Percentiles rank a stretch among this genome's conserved stretches.
Conservation (phyloP, 2,113 vertebrate species). For the Pao palembangensis region DNA sequence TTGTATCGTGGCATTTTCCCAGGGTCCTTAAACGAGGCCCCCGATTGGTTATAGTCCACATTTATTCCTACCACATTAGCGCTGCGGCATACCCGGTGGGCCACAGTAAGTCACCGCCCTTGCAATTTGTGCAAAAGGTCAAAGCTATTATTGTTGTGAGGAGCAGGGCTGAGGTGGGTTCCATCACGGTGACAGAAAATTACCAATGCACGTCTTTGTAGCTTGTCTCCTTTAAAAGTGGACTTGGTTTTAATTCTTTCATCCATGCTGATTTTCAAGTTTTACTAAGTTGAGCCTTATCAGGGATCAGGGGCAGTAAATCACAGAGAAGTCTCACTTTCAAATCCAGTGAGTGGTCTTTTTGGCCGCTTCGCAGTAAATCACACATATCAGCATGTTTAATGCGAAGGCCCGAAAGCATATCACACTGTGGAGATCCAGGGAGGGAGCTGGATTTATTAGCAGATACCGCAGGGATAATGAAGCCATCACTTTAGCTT, state of each 20-base stretch:
- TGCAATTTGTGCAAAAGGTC: conserved; percentile 68
- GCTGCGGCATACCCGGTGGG: conserved; percentile 41
- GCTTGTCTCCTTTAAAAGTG: conserved; percentile 27
- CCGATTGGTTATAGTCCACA: conserved; percentile 43
- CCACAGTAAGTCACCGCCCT: conserved; percentile 55
- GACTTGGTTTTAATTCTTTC: too few species aligned
- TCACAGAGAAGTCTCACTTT: too few species aligned
- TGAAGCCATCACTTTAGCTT: conserved; percentile 32
- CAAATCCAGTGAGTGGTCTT: neutral
- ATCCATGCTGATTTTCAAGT: too few species aligned
- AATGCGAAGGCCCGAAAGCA: conserved; percentile 5
- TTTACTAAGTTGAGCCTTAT: too few species aligned
- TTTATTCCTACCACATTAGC: conserved; percentile 60
- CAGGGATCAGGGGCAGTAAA: too few species aligned
- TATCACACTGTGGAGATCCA: neutral
- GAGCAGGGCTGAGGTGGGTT: conserved; percentile 29
- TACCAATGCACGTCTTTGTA: conserved; percentile 32
- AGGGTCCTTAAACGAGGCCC: conserved; percentile 36
- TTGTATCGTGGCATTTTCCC: conserved; percentile 52
- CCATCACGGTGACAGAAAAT: conserved; percentile 43
- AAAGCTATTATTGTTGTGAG: conserved; percentile 30
- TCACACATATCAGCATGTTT: conserved; percentile 7
- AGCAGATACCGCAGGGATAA: conserved; percentile 15
- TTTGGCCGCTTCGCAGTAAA: conserved; percentile 1
- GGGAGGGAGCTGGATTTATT: conserved; percentile 24